Percentiles rank a stretch among this genome's conserved stretches.
These are phyloP conservation scores for Vollenhovia emeryi DNA, from an alignment of 1,140 invertebrate species.

Conservation along the genomic window DNA sequence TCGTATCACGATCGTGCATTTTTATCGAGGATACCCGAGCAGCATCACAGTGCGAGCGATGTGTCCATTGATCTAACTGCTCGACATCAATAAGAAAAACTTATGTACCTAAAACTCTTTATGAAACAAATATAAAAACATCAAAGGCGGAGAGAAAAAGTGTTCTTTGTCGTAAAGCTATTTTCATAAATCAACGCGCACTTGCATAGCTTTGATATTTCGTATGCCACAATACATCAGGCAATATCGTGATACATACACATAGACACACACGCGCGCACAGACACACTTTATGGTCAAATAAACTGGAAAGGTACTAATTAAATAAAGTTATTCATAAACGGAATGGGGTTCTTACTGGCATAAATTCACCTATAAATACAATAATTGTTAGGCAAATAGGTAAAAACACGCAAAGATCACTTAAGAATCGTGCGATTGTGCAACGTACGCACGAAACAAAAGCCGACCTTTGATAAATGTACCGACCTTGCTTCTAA, in stretches of 20 bases:
- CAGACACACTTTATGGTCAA: background rate
- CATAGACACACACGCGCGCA: too few species aligned
- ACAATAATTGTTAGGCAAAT: background rate
- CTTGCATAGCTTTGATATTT: background rate
- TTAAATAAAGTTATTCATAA: background rate
- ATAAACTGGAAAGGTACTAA: background rate
- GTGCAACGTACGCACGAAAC: background rate
- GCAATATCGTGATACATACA: background rate
- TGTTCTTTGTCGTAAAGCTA: background rate
- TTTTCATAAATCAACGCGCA: background rate
- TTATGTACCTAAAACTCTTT: background rate
- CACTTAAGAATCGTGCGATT: background rate
- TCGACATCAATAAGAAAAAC: background rate
- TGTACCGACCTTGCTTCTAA: slow-evolving; percentile 6
- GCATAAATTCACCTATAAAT: background rate
- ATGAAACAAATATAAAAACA: background rate
- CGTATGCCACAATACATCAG: background rate
- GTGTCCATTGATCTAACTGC: slow-evolving; percentile 7
- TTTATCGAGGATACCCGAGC: slow-evolving; percentile 29
- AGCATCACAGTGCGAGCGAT: background rate
- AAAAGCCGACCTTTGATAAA: slow-evolving; percentile 13
- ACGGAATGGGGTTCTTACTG: background rate
- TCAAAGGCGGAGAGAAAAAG: background rate
- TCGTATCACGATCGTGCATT: slow-evolving; percentile 55
- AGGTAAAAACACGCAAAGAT: background rate